Conservation (phyloP, 1,140 invertebrate genomes). For the Carposina sasakii region DNA sequence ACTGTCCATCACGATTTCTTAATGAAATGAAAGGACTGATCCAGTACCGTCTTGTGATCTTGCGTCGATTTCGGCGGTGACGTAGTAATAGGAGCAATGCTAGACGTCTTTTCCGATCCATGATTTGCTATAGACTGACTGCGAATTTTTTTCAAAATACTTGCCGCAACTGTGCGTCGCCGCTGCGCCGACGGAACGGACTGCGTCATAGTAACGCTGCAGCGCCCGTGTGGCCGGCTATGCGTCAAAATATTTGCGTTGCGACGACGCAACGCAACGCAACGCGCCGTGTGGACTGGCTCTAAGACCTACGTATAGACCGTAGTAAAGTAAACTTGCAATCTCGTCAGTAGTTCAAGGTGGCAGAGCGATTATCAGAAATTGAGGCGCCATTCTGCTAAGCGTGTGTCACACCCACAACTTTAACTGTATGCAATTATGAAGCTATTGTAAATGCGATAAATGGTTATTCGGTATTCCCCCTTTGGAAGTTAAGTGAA, state of each 20-base stretch:
- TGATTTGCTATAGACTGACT: constrained; percentile 22
- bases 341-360: no score
- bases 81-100: constrained; percentile 26
- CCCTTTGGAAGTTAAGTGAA: no score
- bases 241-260: constrained; percentile 15
- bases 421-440: no score
- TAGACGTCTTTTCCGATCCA: constrained; percentile 28
- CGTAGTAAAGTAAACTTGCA: no score
- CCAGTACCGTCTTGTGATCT: constrained; percentile 20
- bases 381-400: no score
- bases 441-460: no score
- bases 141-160: constrained; percentile 3
- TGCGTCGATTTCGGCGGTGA: constrained; percentile 26
- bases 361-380: no score
- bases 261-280: constrained; percentile 15
- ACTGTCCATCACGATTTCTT: constrained; percentile 16
- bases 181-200: constrained; percentile 9
- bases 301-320: no score
- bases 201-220: constrained; percentile 9
- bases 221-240: constrained; percentile 16
- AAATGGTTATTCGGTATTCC: no score
- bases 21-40: constrained; percentile 21
- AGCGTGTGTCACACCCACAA: no score
- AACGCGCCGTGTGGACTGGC: constrained; percentile 14
- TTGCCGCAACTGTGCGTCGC: constrained; percentile 7